Evolutionary conservation across 2,113 vertebrate species (phyloP), one percentile per base, ranked within the genome.

Genomic region (Plecturocebus donacophilus): DNA sequence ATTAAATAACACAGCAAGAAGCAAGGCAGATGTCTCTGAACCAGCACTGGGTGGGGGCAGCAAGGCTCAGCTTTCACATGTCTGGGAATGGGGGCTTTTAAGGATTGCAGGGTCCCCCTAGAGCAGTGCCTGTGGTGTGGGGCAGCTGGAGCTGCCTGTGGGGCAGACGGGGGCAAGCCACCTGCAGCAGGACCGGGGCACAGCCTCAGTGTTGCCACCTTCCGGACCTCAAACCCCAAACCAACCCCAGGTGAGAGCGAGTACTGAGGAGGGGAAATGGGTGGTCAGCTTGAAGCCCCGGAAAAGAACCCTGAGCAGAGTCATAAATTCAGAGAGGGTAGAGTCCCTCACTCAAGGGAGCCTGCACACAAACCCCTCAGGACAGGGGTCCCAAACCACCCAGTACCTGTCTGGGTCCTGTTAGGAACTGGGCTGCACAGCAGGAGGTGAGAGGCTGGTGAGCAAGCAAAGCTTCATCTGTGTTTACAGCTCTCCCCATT

Each of bases 1-100:
- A 32, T 4, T 8, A 14, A 20, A 3, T 5, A 27, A 21, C 23
- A 0, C 0, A 30, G 14, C 40, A 19, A 35, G 49, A 23, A 79
- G 19, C n/a, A 21, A 20, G 54, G 23, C 25, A 21, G 32, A 12
- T 8, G 4, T 52, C 8, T 21, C 30, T 21, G 17, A 47, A 11
- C 13, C 27, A 70, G 32, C 30, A 35, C 32, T 64, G 71, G 52
- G 5, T 70, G 38, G 8, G 25, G 81, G 64, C 30, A 2, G 13
- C 61, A 64, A 23, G 38, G 6, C 56, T 40, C 11, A 45, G 16
- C 2, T 2, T 40, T 58, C 49, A 16, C 47, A 11, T 40, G 21
- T 32, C 81, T 10, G 4, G 27, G 52, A 64, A 9, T 6, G 3
- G 38, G 0, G 13, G 61, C 12, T 32, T 32, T 20, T 10, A 0